These are phyloP conservation scores for Drosophila kohkoa DNA, from an alignment of 1,140 invertebrate genomes.

Conservation along the genomic window DNA sequence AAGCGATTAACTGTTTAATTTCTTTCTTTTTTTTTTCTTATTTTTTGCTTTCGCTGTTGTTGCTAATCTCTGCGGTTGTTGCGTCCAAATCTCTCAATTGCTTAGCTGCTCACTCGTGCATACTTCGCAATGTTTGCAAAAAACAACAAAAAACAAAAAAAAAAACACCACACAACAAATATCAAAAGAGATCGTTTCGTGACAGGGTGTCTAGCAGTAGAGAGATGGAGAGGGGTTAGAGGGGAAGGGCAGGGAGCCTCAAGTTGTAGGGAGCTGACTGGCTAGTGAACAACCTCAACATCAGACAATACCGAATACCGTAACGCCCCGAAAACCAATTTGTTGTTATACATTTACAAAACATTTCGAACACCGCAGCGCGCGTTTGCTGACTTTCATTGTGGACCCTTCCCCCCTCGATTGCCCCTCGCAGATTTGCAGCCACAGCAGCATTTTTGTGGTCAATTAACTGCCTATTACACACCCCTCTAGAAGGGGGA, in stretches of 20 bases:
- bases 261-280: constrained; percentile 13
- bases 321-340: constrained; percentile 76
- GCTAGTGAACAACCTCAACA: background rate
- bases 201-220: background rate
- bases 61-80: constrained; percentile 44
- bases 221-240: background rate
- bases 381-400: constrained; percentile 64
- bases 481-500: constrained; percentile 3
- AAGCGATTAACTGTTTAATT: constrained; percentile 47
- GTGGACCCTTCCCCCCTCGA: constrained; percentile 4
- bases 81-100: constrained; percentile 71
- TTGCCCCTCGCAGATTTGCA: background rate
- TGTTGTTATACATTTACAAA: constrained; percentile 71
- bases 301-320: constrained; percentile 41
- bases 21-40: constrained; percentile 23
- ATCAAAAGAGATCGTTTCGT: constrained; percentile 23
- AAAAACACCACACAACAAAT: background rate
- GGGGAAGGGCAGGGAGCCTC: background rate
- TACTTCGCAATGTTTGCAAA: constrained; percentile 55
- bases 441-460: constrained; percentile 66
- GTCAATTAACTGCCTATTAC: constrained; percentile 69
- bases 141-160: constrained; percentile 13
- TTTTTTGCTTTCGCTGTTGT: constrained; percentile 32
- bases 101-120: constrained; percentile 69
- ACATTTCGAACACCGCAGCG: constrained; percentile 46